Base-by-base conservation (phyloP, 2,113 vertebrate genomes). In the Nycticorax nycticorax region DNA sequence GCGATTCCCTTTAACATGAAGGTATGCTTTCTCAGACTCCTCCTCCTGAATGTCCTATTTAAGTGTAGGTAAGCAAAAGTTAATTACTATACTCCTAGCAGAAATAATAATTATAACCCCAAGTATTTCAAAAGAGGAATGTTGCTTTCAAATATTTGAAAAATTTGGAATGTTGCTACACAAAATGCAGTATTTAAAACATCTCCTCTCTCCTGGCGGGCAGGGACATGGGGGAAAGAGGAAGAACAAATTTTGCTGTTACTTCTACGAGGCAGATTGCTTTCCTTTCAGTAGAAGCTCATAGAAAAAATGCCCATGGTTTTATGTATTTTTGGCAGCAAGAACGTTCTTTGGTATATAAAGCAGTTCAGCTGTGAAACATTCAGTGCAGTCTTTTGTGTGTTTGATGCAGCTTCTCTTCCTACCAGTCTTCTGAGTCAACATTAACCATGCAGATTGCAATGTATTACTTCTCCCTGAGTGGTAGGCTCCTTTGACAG, bases 211-310 rank as follows among this genome's bases (percentile, higher is more conserved):
- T 91, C 66, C 45, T 76, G 30, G 16, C 30, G 20, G 56, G 12
- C 0, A 0, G 28, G 16, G 30, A 22, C 39, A 45, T 0, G 0
- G 17, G 14, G 27, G 28, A 24, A 47, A 62, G 6, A 14, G 9
- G 33, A 30, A 73, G 37, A 74, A 71, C 33, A 67, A 71, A 74
- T 75, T 85, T 80, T 95, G 56, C 64, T 92, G 24, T 69, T 89
- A 28, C 11, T 91, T 89, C 85, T 71, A 72, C 30, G 16, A 45
- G 56, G 60, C 53, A 91, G 47, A 87, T 91, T 67, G 21, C 53
- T 68, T 66, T 52, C 35, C 35, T 89, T 73, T 71, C 86, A 72
- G 68, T 74, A 80, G 90, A 76, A 85, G 39, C 76, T 89, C 13
- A 4, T 76, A 71, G 74, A 79, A 89, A 73, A 94, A 78, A 53